A percentile compares a stretch with the other conserved stretches of the same genome.
phyloP scores from a whole-genome alignment of 1,140 invertebrate genomes.

The Pomacea maculata region DNA sequence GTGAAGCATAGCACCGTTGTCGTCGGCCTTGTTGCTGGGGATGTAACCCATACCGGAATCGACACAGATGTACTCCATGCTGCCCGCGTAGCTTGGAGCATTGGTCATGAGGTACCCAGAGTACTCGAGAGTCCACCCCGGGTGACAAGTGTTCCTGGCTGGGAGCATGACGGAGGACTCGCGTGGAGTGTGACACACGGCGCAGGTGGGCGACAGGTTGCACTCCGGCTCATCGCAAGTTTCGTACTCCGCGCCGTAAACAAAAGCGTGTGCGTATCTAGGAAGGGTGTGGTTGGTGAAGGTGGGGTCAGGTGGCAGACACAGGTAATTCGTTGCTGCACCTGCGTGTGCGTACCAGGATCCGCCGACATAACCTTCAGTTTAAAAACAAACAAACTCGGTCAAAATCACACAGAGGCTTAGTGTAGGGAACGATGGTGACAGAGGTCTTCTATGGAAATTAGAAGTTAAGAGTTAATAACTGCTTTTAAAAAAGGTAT shows the following conservation, averaged over 20 bases:
- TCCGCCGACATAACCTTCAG: conserved; percentile 10
- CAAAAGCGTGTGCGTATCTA: not conserved
- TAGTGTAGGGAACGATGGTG: no score
- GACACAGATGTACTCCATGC: not conserved
- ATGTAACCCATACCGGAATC: not conserved
- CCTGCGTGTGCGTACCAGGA: conserved; percentile 17
- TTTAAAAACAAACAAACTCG: not conserved
- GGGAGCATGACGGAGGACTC: conserved; percentile 37
- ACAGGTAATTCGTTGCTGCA: conserved; percentile 8
- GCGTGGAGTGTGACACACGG: conserved; percentile 28
- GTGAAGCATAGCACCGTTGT: not conserved
- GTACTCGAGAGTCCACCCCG: conserved; percentile 37
- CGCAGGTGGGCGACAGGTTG: conserved; percentile 11
- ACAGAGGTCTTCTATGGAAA: no score
- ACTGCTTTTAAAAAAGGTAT: no score
- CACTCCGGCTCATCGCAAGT: conserved; percentile 25
- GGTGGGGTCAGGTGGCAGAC: conserved; percentile 23
- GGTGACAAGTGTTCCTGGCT: conserved; percentile 30
- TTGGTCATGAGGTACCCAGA: conserved; percentile 39
- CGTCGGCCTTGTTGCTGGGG: not conserved
- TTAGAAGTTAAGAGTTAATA: no score
- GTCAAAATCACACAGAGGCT: no score
- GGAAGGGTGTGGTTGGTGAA: conserved; percentile 22
- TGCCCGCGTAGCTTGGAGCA: not conserved
- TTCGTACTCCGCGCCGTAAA: conserved; percentile 35